phyloP scores from a whole-genome alignment of 1,140 invertebrate species.

The Pomacea maculata region DNA sequence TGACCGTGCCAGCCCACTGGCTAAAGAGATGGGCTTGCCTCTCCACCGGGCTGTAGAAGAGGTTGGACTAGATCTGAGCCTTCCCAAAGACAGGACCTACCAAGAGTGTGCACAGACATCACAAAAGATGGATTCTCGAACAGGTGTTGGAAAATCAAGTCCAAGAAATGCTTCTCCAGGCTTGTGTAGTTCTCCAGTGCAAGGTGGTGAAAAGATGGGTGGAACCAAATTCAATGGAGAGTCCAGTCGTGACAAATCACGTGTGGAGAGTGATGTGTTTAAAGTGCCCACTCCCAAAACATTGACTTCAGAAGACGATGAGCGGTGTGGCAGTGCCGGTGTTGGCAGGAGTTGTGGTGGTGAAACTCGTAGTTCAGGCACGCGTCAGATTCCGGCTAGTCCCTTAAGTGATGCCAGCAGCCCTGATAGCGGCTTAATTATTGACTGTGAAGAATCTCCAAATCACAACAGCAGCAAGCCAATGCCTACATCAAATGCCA shows the following conservation, averaged over 20 bases:
- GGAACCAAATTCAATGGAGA: constrained; percentile 33
- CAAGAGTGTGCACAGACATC: neutral
- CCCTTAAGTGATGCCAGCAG: constrained; percentile 57
- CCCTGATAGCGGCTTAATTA: constrained; percentile 62
- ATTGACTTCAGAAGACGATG: neutral
- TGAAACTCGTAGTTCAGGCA: neutral
- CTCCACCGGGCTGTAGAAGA: neutral
- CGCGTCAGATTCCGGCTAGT: constrained; percentile 12
- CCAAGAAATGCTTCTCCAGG: neutral
- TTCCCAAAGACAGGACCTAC: constrained; percentile 11
- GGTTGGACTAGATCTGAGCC: constrained; percentile 19
- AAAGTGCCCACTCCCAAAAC: constrained; percentile 42
- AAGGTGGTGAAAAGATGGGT: neutral
- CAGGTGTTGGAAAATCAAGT: constrained; percentile 4
- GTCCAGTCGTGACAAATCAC: constrained; percentile 14
- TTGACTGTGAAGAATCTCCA: constrained; percentile 56
- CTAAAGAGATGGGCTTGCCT: too few species aligned
- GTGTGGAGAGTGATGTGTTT: constrained; percentile 32
- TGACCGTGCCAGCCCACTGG: too few species aligned
- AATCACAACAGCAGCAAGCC: constrained; percentile 27
- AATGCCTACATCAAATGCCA: neutral
- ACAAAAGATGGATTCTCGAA: neutral
- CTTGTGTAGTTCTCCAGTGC: constrained; percentile 1
- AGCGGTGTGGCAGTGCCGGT: neutral
- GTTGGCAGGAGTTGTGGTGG: constrained; percentile 3